Conservation (phyloP, 2,113 vertebrate species). For the Pseudopipra pipra region DNA sequence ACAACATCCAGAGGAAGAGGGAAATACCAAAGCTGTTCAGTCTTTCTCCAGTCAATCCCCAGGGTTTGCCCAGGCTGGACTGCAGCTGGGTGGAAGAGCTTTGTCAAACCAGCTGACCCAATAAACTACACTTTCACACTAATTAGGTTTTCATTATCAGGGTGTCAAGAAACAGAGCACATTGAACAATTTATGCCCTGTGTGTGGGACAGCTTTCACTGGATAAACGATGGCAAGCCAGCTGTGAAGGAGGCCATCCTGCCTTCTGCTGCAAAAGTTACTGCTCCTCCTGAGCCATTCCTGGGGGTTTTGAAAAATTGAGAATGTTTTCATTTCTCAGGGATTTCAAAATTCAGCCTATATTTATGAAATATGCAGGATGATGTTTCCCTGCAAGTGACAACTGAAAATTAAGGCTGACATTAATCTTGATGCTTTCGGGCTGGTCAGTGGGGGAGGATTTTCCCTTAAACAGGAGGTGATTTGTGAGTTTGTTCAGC, state of each 20-base stretch:
- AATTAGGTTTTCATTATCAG: conserved; percentile 2
- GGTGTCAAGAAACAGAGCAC: background rate
- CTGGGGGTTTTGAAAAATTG: background rate
- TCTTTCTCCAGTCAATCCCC: background rate
- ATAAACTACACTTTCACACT: background rate
- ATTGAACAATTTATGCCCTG: background rate
- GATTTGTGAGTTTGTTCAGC: background rate
- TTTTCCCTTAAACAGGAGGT: background rate
- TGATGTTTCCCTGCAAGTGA: background rate
- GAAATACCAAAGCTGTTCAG: background rate
- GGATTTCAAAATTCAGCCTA: background rate
- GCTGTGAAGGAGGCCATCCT: conserved; percentile 19
- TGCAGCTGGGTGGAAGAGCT: background rate
- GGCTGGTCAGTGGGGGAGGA: background rate
- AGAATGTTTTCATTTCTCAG: background rate
- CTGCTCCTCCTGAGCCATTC: background rate
- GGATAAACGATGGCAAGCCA: background rate
- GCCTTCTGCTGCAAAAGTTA: conserved; percentile 21
- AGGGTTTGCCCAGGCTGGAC: background rate
- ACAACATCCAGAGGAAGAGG: background rate
- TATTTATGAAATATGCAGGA: conserved; percentile 13
- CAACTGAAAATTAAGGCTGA: conserved; percentile 19
- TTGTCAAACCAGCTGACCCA: background rate
- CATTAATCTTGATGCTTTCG: background rate
- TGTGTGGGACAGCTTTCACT: background rate